phyloP scores from a whole-genome alignment of 2,797 vertebrate species.

The Pseudochirops cupreus region DNA sequence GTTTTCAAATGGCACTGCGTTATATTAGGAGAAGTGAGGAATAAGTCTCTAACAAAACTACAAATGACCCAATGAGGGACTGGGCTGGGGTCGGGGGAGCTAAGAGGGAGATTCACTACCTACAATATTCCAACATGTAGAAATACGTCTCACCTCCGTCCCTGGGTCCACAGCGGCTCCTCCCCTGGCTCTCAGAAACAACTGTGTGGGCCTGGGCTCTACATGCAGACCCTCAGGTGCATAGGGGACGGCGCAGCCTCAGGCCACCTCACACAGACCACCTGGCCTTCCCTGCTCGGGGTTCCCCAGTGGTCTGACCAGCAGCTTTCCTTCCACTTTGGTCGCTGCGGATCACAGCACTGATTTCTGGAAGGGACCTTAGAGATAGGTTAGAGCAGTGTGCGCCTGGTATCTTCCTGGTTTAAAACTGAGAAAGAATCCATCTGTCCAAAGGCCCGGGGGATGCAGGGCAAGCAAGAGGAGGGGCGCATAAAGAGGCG shows the following conservation, averaged over 20 bases:
- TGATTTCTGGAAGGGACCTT: neutral
- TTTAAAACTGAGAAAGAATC: neutral
- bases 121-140: too few relatives aligned
- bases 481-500: rapidly evolving
- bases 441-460: neutral
- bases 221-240: neutral
- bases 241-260: neutral
- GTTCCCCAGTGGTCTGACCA: neutral
- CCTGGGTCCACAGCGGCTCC: neutral
- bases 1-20: neutral
- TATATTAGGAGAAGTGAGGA: neutral
- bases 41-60: neutral
- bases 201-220: neutral
- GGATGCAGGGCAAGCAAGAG: neutral
- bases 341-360: neutral
- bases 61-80: neutral
- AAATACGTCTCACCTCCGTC: rapidly evolving
- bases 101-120: neutral
- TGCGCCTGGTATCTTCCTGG: neutral
- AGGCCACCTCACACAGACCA: neutral
- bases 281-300: neutral
- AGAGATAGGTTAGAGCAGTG: neutral
- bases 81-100: neutral
- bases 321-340: neutral
- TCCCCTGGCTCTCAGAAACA: neutral